These are phyloP conservation scores for Podiceps cristatus DNA, from an alignment of 2,113 vertebrate genomes.

Conservation along the genomic window DNA sequence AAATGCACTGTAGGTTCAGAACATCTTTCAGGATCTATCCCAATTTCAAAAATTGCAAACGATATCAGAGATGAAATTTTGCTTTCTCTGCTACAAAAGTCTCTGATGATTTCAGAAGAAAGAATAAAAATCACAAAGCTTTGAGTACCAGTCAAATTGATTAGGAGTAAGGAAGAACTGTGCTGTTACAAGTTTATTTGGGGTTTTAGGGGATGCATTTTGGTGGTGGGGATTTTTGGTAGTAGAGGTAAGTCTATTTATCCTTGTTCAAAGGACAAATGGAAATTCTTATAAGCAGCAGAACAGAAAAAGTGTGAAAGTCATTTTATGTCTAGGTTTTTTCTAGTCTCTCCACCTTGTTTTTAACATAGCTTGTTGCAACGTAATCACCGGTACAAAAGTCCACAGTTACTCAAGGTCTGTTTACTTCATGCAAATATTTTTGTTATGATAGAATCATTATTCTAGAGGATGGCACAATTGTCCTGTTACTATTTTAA, in stretches of 20 bases:
- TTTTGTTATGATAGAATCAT: conserved; percentile 26
- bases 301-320: not conserved
- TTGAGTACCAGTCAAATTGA: not conserved
- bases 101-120: not conserved
- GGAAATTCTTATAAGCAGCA: not conserved
- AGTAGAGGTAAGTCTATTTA: not conserved
- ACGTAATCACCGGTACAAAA: not conserved
- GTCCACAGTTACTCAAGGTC: conserved; percentile 43
- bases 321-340: not conserved
- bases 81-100: not conserved
- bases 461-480: conserved; percentile 32
- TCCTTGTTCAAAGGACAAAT: not conserved
- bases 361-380: not conserved
- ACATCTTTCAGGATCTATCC: not conserved
- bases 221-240: not conserved
- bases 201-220: not conserved
- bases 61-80: not conserved
- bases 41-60: not conserved
- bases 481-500: conserved; percentile 55
- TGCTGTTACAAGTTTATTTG: not conserved
- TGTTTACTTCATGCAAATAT: conserved; percentile 43
- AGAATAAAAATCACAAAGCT: not conserved
- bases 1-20: not conserved
- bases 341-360: not conserved
- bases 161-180: not conserved